phyloP scores from a whole-genome alignment of 2,113 vertebrate species.

The Brachirus orientalis region DNA sequence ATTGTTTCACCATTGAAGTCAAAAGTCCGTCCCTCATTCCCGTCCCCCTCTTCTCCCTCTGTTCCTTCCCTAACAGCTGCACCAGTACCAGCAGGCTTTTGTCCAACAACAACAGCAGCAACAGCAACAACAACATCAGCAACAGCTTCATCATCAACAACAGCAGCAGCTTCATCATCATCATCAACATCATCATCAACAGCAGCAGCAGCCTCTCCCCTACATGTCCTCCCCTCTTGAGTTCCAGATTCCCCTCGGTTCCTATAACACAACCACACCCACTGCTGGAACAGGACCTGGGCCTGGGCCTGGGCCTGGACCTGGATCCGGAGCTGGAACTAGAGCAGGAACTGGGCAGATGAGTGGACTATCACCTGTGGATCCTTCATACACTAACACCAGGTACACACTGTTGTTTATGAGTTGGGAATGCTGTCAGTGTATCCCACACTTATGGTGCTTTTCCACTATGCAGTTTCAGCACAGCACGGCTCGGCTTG shows the following conservation, averaged over 20 bases:
- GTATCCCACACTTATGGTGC: no score
- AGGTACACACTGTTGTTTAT: conserved; percentile 57
- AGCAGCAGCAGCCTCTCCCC: conserved; percentile 80
- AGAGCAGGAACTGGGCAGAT: conserved; percentile 17
- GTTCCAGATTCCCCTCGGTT: conserved; percentile 84
- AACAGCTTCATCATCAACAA: conserved; percentile 82
- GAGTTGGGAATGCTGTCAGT: no score
- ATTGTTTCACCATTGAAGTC: conserved; percentile 49
- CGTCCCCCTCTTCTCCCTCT: conserved; percentile 58
- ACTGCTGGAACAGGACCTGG: conserved; percentile 22
- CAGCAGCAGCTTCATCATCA: conserved; percentile 87
- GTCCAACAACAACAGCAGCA: conserved; percentile 87
- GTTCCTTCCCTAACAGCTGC: conserved; percentile 82
- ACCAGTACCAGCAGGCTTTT: conserved; percentile 94
- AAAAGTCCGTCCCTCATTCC: conserved; percentile 61
- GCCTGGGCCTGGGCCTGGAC: not conserved
- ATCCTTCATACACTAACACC: conserved; percentile 76
- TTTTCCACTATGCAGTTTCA: no score
- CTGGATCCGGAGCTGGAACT: conserved; percentile 16
- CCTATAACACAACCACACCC: conserved; percentile 82
- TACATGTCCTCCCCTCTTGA: conserved; percentile 89
- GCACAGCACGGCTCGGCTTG: no score
- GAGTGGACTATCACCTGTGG: conserved; percentile 75
- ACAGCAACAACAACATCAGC: conserved; percentile 86
- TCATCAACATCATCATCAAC: conserved; percentile 80